Conservation (phyloP, 2,797 vertebrate species). For the Crypturellus tataupa region DNA sequence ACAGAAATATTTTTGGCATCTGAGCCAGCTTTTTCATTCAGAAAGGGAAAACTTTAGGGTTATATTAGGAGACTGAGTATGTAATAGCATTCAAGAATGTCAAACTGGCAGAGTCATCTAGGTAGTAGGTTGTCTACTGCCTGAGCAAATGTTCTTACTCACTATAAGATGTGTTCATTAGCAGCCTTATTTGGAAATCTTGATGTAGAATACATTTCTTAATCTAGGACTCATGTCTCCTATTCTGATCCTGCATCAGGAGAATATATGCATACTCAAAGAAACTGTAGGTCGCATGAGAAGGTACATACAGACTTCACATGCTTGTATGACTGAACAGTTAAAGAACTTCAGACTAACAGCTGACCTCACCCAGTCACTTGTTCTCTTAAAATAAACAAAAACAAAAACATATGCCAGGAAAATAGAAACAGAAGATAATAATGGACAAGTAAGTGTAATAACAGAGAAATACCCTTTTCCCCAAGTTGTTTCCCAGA, state of each 20-base stretch:
- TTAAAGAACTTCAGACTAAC: not conserved
- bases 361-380: not conserved
- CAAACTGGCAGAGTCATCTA: not conserved
- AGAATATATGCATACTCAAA: not conserved
- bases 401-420: not conserved
- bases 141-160: not conserved
- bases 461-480: not conserved
- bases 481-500: fast-evolving
- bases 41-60: not conserved
- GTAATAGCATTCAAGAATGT: not conserved
- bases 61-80: not conserved
- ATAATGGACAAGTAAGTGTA: not conserved
- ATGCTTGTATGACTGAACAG: not conserved
- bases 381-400: not conserved
- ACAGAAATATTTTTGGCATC: slow-evolving; percentile 15
- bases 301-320: not conserved
- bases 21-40: not conserved
- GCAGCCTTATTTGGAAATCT: not conserved
- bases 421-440: not conserved
- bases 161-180: not conserved
- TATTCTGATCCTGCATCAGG: not conserved
- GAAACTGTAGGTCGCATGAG: not conserved
- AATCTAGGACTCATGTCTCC: not conserved
- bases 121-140: not conserved
- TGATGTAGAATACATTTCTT: not conserved